These are phyloP conservation scores for Ictidomys tridecemlineatus DNA, from an alignment of 2,113 vertebrate species.

Conservation along the genomic window DNA sequence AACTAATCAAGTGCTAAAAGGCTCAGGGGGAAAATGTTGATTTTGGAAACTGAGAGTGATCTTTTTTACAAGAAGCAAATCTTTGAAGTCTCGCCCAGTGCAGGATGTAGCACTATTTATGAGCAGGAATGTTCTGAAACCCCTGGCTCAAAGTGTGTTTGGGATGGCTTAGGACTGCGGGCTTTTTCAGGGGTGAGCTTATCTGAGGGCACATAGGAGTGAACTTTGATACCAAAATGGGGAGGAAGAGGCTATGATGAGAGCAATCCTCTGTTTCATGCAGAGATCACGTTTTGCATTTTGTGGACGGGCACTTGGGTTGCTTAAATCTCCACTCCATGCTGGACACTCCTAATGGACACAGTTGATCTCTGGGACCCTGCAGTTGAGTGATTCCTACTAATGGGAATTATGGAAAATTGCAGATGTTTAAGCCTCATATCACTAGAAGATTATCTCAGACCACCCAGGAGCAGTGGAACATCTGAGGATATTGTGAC, in stretches of 20 bases:
- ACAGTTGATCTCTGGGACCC: neutral
- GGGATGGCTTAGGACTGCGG: neutral
- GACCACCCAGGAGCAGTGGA: neutral
- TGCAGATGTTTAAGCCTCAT: neutral
- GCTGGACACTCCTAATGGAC: accelerated
- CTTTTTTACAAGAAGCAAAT: conserved; percentile 68
- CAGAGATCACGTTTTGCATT: accelerated
- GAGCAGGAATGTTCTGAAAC: neutral
- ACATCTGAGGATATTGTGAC: neutral
- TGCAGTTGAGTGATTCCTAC: neutral
- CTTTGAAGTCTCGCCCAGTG: conserved; percentile 21
- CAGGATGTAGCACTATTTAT: neutral
- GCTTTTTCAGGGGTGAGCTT: neutral
- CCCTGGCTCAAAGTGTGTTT: neutral
- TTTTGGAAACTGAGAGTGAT: conserved; percentile 77
- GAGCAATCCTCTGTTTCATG: accelerated
- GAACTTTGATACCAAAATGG: neutral
- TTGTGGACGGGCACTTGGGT: accelerated
- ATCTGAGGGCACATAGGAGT: accelerated
- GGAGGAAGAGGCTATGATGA: neutral
- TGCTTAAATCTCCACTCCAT: neutral
- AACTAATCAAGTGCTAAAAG: conserved; percentile 63
- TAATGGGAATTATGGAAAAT: neutral
- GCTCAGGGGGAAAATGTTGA: conserved; percentile 25
- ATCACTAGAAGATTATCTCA: neutral